A percentile compares a stretch with the other conserved stretches of the same genome.
Evolutionary conservation across 2,113 vertebrate genomes (phyloP).

Genomic region (Tachycineta bicolor): DNA sequence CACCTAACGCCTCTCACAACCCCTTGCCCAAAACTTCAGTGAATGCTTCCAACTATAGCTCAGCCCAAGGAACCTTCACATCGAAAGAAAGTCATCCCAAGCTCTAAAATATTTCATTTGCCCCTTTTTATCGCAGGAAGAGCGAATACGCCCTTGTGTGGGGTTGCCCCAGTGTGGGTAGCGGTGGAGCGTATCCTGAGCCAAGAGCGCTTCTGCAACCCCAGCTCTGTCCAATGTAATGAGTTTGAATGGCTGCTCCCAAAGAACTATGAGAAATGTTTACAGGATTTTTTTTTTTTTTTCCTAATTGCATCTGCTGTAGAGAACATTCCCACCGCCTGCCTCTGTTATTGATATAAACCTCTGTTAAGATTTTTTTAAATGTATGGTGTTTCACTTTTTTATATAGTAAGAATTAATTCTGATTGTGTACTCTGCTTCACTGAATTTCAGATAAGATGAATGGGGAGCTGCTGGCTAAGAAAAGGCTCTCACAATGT

Average conservation of each 20-base stretch:
- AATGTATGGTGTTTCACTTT: not conserved
- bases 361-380: not conserved
- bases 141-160: not conserved
- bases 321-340: not conserved
- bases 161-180: not conserved
- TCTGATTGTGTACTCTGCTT: not conserved
- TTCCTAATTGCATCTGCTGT: not conserved
- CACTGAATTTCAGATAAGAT: conserved; percentile 35
- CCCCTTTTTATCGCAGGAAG: not conserved
- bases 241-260: not conserved
- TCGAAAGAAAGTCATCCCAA: not conserved
- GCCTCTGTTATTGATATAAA: not conserved
- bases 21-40: not conserved
- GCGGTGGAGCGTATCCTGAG: not conserved
- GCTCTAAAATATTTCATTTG: not conserved
- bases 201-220: not conserved
- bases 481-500: not conserved
- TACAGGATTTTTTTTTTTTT: not conserved
- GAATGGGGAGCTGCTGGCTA: conserved; percentile 37
- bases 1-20: not conserved
- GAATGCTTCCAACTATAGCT: not conserved
- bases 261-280: not conserved
- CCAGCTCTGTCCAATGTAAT: not conserved
- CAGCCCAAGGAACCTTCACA: not conserved
- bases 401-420: not conserved